These are phyloP conservation scores for Frieseomelitta varia DNA, from an alignment of 1,140 invertebrate species.

Conservation along the genomic window DNA sequence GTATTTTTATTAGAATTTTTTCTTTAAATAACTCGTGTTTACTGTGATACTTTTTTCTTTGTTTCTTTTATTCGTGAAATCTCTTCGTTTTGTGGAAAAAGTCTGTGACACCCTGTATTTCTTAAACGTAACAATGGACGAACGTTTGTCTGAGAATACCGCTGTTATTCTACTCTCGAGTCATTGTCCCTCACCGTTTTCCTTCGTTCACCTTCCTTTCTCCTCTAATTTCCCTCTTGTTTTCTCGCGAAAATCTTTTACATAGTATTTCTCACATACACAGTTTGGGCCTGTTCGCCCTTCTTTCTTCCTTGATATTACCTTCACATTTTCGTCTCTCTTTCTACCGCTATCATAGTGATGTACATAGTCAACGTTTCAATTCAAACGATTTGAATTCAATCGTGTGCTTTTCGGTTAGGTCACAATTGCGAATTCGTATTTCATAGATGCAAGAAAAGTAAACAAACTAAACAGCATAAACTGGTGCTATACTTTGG, in stretches of 20 bases:
- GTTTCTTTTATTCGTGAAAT: neutral
- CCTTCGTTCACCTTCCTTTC: neutral
- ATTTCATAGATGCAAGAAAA: neutral
- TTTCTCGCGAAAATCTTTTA: slow-evolving; percentile 35
- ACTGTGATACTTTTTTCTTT: neutral
- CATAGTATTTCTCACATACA: slow-evolving; percentile 52
- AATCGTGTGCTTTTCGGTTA: neutral
- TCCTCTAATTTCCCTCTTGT: neutral
- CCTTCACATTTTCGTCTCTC: neutral
- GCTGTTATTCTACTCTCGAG: slow-evolving; percentile 5
- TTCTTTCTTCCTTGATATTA: too few species aligned
- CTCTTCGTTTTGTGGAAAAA: neutral
- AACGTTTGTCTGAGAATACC: slow-evolving; percentile 33
- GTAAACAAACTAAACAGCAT: too few species aligned
- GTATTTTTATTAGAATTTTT: neutral
- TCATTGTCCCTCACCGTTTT: neutral
- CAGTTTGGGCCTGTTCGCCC: slow-evolving; percentile 3
- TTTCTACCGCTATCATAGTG: neutral
- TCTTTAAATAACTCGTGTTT: neutral
- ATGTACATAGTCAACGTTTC: neutral
- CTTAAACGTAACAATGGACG: slow-evolving; percentile 22
- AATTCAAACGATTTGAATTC: neutral
- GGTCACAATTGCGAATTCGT: neutral
- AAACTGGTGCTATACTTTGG: too few species aligned
- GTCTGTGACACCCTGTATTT: neutral